Evolutionary conservation across 2,113 vertebrate species (phyloP), one percentile per base, ranked within the genome.

Genomic region (Hyperopisus bebe): DNA sequence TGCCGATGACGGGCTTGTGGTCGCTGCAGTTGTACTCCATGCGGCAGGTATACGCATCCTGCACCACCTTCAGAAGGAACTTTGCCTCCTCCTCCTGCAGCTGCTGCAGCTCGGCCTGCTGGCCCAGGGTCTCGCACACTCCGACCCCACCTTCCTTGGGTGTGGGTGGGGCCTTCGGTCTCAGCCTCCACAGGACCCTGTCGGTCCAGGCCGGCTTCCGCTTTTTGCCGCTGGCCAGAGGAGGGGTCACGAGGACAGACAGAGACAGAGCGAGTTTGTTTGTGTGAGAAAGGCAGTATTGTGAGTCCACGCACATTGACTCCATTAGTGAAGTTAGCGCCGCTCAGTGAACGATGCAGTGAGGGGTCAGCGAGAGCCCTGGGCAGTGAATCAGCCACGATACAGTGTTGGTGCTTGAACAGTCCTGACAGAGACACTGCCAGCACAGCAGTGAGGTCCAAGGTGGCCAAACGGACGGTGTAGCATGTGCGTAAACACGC

Each of bases 201-300:
- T 99, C 98, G 0, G 98, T 99, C 98, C 98, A 99, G 0, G 98
- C 98, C 2, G 98, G 98, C 91, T 99, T 99, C 55, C 98, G 95
- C 90, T 97, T 98, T 93, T 99, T 99, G 85, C 95, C 97, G 90
- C 98, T 99, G 92, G 39, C 50, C 62, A 86, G 21, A 31, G 24
- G 86, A 80, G 24, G 4, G 46, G 47, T 15, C 46, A 35, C 89
- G 17, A 1, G 53, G 24, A 48, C 48, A 87, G 86, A 74, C 44
- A 83, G 50, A 50, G 19, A 91, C 46, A 92, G 3, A 90, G 82
- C 19, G 5, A 84, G 82, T 46, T 44, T 84, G 82, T 83, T 24
- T 53, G 47, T 17, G 84, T 86, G 3, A 86, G 80, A 83, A 46
- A 47, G 35, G 46, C 35, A 39, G 70, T 77, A 17, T 27, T 31